Base-by-base conservation (phyloP, 1,140 invertebrate genomes). In the Trissolcus basalis region DNA sequence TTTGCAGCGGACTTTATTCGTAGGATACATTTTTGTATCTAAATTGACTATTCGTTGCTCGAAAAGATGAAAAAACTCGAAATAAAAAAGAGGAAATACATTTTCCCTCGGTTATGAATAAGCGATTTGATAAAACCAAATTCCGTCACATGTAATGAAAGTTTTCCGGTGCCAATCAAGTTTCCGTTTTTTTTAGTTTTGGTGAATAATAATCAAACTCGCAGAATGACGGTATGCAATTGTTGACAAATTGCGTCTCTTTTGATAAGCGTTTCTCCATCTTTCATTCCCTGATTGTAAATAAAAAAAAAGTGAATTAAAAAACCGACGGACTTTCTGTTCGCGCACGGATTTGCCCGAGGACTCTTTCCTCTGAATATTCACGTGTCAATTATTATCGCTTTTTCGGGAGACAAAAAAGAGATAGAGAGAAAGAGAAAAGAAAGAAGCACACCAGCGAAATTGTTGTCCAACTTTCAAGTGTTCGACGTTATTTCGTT, bases 331-430 rank as follows among this genome's bases (percentile, higher is more conserved):
- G 6, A 27, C 41, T 61, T 67, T 59, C 39, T 35, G 39, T 51
- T 58, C 33, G 48, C 63, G 64, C 63, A 68, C 48, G 56, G 58
- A 74, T 68, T 63, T 74, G 58, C 59, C 60, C 59, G 64, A 69
- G 59, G 47, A 64, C 27, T 65, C 19, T 27, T 44, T 69, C 43
- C 72, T 76, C 64, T 45, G 48, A 64, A 69, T 16, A 15, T 59
- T 69, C 56, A 76, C 33, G 48, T 76, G 72, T 76, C 72, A 76
- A 76, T 76, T 76, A 76, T 68, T 58, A 64, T n/a, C 47, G 60
- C 64, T 76, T 68, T 64, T 64, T 55, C 63, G 44, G 12, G 8
- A 41, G 14, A 43, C 13, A 12, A 44, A 44, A 44, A 44, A 44
- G 2, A 44, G 13, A n/a, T 0, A n/a, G 4, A 12, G 6, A 44